Evolutionary conservation across 2,113 vertebrate species (phyloP).

Genomic region (Galbula dea): DNA sequence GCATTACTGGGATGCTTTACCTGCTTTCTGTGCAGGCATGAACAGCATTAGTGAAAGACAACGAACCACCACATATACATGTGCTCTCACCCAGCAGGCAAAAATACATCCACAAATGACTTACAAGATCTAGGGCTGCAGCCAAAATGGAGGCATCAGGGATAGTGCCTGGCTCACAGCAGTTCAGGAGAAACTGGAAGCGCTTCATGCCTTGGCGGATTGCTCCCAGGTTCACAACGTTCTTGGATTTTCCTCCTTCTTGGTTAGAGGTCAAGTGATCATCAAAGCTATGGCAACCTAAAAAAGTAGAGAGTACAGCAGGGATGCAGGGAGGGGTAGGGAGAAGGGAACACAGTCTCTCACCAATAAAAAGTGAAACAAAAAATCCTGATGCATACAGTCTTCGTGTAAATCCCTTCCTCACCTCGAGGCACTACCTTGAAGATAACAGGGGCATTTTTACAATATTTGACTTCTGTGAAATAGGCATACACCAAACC

Average conservation of each 20-base stretch:
- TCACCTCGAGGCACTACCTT: not conserved
- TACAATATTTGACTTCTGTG: not conserved
- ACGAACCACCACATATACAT: not conserved
- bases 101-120: not conserved
- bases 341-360: slow-evolving; percentile 35
- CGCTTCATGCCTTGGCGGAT: slow-evolving; percentile 98
- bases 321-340: slow-evolving; percentile 40
- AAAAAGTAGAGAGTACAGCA: slow-evolving; percentile 34
- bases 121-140: slow-evolving; percentile 93
- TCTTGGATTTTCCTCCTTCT: slow-evolving; percentile 94
- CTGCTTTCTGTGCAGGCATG: not conserved
- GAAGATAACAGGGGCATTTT: not conserved
- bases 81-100: not conserved
- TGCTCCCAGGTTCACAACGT: slow-evolving; percentile 93
- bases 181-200: slow-evolving; percentile 97
- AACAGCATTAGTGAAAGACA: not conserved
- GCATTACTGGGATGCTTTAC: not conserved
- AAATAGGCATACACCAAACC: not conserved
- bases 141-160: slow-evolving; percentile 96
- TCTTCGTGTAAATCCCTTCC: not conserved
- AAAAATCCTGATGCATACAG: not conserved
- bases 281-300: slow-evolving; percentile 94
- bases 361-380: slow-evolving; percentile 25
- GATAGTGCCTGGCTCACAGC: slow-evolving; percentile 96
- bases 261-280: slow-evolving; percentile 89